Conservation (phyloP, 37 sponge, comb jelly and placozoan genomes). For the Crambe crambe region DNA sequence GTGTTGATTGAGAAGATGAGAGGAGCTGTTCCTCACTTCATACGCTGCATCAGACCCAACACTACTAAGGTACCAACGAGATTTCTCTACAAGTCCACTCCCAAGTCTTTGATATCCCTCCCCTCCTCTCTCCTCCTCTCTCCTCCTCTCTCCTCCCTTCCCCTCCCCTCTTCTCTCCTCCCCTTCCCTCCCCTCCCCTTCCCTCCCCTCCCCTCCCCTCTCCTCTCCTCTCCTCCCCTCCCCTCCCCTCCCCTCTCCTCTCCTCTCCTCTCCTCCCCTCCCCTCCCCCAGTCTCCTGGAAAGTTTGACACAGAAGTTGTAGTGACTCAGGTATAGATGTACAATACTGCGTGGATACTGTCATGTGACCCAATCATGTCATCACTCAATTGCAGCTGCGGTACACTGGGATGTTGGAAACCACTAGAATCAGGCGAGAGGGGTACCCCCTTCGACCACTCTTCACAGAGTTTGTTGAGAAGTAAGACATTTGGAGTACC, state of each 20-base stretch:
- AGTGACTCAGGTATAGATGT: slow-evolving; percentile 12
- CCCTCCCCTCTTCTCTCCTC: too few relatives aligned
- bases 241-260: too few relatives aligned
- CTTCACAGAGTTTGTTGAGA: slow-evolving; percentile 70
- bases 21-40: slow-evolving; percentile 70
- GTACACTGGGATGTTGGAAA: slow-evolving; percentile 86
- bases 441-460: slow-evolving; percentile 70
- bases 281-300: slow-evolving; percentile 37
- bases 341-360: background rate
- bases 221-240: too few relatives aligned
- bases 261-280: too few relatives aligned
- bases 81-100: too few relatives aligned
- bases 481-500: slow-evolving; percentile 3
- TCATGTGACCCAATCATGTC: too few relatives aligned
- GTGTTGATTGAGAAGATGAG: slow-evolving; percentile 88
- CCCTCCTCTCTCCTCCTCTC: too few relatives aligned
- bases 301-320: slow-evolving; percentile 49
- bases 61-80: slow-evolving; percentile 47
- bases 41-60: slow-evolving; percentile 87
- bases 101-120: too few relatives aligned
- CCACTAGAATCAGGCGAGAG: slow-evolving; percentile 76
- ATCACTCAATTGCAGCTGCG: slow-evolving; percentile 36
- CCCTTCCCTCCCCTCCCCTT: too few relatives aligned
- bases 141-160: too few relatives aligned
- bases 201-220: too few relatives aligned